Evolutionary conservation across 2,888 invertebrate species (phyloP), one percentile per base, ranked within the genome.

Genomic region (Coelogynopora nodosa): DNA sequence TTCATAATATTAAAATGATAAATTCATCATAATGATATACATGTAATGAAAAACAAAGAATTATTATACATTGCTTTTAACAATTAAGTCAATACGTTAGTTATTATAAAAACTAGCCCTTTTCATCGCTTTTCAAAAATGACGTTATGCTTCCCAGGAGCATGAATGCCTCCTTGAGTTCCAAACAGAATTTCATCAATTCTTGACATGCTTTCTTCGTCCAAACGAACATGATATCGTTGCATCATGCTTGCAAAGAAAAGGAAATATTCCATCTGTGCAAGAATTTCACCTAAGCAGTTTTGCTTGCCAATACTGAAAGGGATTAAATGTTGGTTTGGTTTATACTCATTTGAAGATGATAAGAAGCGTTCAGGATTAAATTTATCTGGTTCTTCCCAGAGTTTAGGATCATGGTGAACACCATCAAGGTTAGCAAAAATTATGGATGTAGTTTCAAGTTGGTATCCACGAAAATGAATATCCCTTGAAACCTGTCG

Each of bases 261-360:
- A 27, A 87, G 74, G 81, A 87, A 87, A 27, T 31, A 67, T 29
- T 87, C 87, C 67, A 84, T 31, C 27, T 86, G 80, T 23, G 87
- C 87, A n/a, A 87, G 67, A 80, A 28, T 30, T 31, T 87, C 87
- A 5, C 87, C 87, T 49, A 87, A 28, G 82, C 87, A 87, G 31
- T 84, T 30, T n/a, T 87, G 81, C 29, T 67, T 84, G 18, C 87
- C 87, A 31, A 30, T 84, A 0, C 31, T 5, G 31, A 87, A 87
- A n/a, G 87, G 83, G 67, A 87, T 81, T 1, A 87, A 31, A 2
- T 87, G 23, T 30, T 87, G 81, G 23, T 49, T 67, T 26, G 87
- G 82, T 18, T 0, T 87, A n/a, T 31, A 74, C 27, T 84, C 23
- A 0, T 26, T 30, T 23, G 28, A n/a, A 27, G 87, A 80, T 28